Percentiles rank a stretch among this genome's conserved stretches.
Evolutionary conservation across 2,888 invertebrate genomes (phyloP).

Genomic region (Protodeltote pygarga): DNA sequence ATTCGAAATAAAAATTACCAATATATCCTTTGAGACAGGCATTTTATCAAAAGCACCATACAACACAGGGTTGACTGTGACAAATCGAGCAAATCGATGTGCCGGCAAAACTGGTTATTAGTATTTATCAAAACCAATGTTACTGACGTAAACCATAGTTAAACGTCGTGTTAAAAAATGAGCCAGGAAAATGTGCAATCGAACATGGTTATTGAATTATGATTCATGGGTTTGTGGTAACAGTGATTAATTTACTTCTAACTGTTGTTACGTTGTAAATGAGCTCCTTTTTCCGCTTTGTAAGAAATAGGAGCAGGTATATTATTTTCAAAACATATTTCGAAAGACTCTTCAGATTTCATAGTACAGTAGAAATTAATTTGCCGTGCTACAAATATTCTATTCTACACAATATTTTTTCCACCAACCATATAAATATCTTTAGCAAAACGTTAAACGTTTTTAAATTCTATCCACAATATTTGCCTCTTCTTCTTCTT

Average conservation of each 20-base stretch:
- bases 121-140: conserved; percentile 69
- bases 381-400: no score
- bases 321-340: conserved; percentile 17
- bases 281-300: conserved; percentile 20
- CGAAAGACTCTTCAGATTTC: no score
- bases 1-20: conserved; percentile 29
- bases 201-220: conserved; percentile 47
- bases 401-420: no score
- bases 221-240: conserved; percentile 20
- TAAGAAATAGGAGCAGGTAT: conserved; percentile 2
- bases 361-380: no score
- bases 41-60: conserved; percentile 40
- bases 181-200: conserved; percentile 51
- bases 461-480: no score
- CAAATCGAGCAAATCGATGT: conserved; percentile 58
- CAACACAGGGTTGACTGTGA: conserved; percentile 42
- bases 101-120: conserved; percentile 64
- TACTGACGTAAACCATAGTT: conserved; percentile 66
- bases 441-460: no score
- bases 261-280: no score
- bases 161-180: conserved; percentile 68
- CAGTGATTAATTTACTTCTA: conserved; percentile 35
- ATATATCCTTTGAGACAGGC: conserved; percentile 17
- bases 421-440: no score
- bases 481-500: no score